These are phyloP conservation scores for Anthonomus grandis DNA, from an alignment of 1,140 invertebrate species.

Conservation along the genomic window DNA sequence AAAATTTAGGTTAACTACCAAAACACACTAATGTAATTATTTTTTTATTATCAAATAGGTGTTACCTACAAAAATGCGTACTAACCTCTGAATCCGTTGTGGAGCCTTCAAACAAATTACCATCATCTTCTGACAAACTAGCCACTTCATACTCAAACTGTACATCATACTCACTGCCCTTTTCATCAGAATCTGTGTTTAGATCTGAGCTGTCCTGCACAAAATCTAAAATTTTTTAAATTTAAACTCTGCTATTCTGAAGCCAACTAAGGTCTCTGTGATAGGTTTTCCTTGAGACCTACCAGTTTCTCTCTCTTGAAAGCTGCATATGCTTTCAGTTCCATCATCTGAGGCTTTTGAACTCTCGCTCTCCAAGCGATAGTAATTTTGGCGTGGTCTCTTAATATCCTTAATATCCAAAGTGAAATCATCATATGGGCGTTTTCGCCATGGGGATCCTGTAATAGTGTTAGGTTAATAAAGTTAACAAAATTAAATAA, in stretches of 20 bases:
- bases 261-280: neutral
- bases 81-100: conserved; percentile 41
- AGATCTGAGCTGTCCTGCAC: conserved; percentile 43
- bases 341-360: conserved; percentile 38
- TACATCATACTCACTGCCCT: conserved; percentile 35
- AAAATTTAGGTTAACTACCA: too few species aligned
- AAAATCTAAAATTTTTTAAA: conserved; percentile 44
- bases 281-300: conserved; percentile 25
- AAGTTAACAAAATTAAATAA: too few species aligned
- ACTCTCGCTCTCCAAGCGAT: conserved; percentile 43
- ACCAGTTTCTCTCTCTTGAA: conserved; percentile 46
- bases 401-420: conserved; percentile 26
- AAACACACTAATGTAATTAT: too few species aligned
- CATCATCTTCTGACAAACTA: conserved; percentile 34
- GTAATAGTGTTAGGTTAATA: too few species aligned
- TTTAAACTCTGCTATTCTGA: neutral
- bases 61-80: neutral
- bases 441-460: conserved; percentile 27
- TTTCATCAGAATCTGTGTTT: conserved; percentile 29
- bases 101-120: conserved; percentile 22
- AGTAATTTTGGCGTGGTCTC: conserved; percentile 27
- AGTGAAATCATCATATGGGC: conserved; percentile 11
- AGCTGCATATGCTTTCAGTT: conserved; percentile 45
- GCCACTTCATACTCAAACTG: conserved; percentile 43
- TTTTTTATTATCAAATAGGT: neutral